Conservation (phyloP, 1,140 invertebrate species). For the Bathynomus jamesi region DNA sequence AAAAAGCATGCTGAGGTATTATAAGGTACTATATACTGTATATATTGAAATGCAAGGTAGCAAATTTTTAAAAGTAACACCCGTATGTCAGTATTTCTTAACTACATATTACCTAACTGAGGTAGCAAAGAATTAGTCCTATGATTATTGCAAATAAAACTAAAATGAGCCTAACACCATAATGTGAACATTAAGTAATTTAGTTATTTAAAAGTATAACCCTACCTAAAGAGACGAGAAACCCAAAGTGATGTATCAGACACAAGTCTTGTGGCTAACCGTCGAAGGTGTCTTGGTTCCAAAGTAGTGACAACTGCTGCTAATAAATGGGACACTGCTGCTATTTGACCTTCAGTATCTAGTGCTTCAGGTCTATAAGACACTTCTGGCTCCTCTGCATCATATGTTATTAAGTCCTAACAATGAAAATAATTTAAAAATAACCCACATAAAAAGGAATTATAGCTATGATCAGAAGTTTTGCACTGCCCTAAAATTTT, state of each 20-base stretch:
- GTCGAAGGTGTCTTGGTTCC: conserved; percentile 58
- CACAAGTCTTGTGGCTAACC: conserved; percentile 59
- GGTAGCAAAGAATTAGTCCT: too few relatives aligned
- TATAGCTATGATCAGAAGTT: background rate
- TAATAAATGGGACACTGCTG: conserved; percentile 63
- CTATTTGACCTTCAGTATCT: conserved; percentile 55
- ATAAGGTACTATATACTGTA: too few relatives aligned
- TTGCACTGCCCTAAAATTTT: background rate
- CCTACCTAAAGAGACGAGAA: conserved; percentile 65
- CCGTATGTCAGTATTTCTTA: too few relatives aligned
- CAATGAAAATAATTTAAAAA: conserved; percentile 1
- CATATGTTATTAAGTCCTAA: conserved; percentile 48
- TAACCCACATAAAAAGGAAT: background rate
- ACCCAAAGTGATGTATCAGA: conserved; percentile 69
- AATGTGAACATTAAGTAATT: too few relatives aligned
- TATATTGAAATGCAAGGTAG: too few relatives aligned
- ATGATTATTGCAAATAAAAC: too few relatives aligned
- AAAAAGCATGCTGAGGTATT: too few relatives aligned
- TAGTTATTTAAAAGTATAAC: too few relatives aligned
- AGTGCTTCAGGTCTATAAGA: conserved; percentile 47
- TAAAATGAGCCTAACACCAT: too few relatives aligned
- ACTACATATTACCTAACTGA: too few relatives aligned
- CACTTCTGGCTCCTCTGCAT: conserved; percentile 43
- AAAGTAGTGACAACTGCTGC: conserved; percentile 63
- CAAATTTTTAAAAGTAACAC: too few relatives aligned